phyloP scores from a whole-genome alignment of 2,113 vertebrate genomes.

The Malurus melanocephalus region DNA sequence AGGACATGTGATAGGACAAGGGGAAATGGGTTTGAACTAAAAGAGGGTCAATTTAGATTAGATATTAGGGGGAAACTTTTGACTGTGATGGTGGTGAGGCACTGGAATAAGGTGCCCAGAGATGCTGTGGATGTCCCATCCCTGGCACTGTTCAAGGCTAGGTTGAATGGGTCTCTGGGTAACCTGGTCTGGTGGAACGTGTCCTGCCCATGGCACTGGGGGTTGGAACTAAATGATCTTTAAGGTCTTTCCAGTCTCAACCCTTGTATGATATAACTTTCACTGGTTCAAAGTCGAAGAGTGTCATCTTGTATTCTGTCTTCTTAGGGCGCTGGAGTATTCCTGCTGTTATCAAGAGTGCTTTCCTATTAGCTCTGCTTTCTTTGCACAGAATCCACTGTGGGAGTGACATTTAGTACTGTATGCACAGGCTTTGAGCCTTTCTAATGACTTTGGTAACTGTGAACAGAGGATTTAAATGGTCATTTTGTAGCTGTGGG shows the following conservation, averaged over 20 bases:
- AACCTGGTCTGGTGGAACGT: not conserved
- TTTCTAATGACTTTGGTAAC: not conserved
- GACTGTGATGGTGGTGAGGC: not conserved
- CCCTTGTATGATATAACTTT: not conserved
- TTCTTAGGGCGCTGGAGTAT: not conserved
- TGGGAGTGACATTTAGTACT: not conserved
- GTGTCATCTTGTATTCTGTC: not conserved
- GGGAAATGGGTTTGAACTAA: not conserved
- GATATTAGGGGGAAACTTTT: not conserved
- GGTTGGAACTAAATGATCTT: not conserved
- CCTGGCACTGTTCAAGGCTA: not conserved
- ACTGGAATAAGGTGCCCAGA: not conserved
- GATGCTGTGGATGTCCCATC: not conserved
- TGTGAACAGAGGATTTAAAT: not conserved
- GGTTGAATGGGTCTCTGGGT: not conserved
- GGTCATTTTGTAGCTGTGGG: not conserved
- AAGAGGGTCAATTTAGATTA: not conserved
- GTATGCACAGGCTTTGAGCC: not conserved
- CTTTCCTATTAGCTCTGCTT: not conserved
- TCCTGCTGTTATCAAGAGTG: not conserved
- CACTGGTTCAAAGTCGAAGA: not conserved
- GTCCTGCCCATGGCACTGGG: not conserved
- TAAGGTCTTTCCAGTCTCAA: not conserved
- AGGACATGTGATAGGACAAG: not conserved
- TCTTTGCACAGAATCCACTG: not conserved